Evolutionary conservation across 2,888 invertebrate species (phyloP), one percentile per base, ranked within the genome.

Genomic region (Nomada goodeniana): DNA sequence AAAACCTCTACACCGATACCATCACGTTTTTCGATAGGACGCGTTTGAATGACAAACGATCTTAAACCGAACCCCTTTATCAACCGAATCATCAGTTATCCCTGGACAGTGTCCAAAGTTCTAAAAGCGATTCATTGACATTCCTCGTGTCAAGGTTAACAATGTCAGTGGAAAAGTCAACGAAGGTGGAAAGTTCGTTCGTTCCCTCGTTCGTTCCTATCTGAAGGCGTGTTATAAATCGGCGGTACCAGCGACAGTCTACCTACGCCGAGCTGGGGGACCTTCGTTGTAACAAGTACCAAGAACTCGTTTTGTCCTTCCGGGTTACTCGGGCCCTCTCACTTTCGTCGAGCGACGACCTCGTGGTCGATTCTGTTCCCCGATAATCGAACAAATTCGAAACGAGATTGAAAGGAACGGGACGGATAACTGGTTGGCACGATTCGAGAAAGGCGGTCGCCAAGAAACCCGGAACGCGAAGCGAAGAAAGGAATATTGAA

Each of bases 281-380:
- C 73, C 71, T 75, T 73, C 71, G 67, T 53, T 61, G 77, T 68
- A 74, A 64, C 83, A 76, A 76, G 81, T 82, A 82, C 68, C 76
- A 18, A 83, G 88, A 88, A 88, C 85, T 82, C 69, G 88, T 88
- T 88, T 67, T 72, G 83, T 84, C 82, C 84, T 88, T 88, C 88
- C 88, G 88, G 88, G 88, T 88, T 88, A 83, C 65, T 53, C 77
- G 61, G 80, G 74, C 88, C 92, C 92, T 92, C 92, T 93, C 92
- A 92, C 93, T 93, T 93, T 93, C 91, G 83, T 91, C 90, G 92
- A 89, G 82, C 92, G 91, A 91, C 91, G 91, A 92, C 91, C 92
- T 91, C 89, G 68, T 65, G 29, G 73, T 64, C 72, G 59, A 82
- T 72, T 53, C 72, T 68, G 67, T 42, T 26, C 42, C 29, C 20